phyloP scores from a whole-genome alignment of 1,140 invertebrate species.

The Tetramorium parvispinum region DNA sequence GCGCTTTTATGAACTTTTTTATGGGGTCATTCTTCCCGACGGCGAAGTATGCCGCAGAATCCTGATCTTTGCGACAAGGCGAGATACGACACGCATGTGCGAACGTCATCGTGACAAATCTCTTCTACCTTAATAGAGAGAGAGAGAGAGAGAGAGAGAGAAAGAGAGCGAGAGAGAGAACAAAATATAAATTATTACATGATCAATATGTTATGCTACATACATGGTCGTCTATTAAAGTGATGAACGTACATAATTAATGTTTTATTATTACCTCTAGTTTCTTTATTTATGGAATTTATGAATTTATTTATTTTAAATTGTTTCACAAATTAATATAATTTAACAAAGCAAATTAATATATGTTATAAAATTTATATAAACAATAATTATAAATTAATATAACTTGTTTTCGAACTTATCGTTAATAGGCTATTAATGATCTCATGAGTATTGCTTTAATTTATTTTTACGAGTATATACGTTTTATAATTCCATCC shows the following conservation, averaged over 20 bases:
- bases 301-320: neutral
- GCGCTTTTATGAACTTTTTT: conserved; percentile 75
- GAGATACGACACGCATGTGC: conserved; percentile 32
- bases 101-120: conserved; percentile 39
- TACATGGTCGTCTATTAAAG: neutral
- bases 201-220: neutral
- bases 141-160: no score
- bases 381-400: conserved; percentile 20
- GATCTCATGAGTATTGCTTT: neutral
- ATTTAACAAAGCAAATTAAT: neutral
- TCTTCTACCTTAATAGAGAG: neutral
- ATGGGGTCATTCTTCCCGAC: conserved; percentile 76
- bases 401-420: neutral
- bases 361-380: neutral
- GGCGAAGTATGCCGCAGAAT: conserved; percentile 67
- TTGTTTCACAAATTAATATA: neutral
- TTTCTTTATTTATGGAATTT: conserved; percentile 28
- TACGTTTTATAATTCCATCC: neutral
- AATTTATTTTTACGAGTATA: no score
- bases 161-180: no score
- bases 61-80: conserved; percentile 47
- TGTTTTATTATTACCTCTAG: neutral
- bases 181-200: neutral
- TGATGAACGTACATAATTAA: neutral
- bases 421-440: neutral